phyloP scores from a whole-genome alignment of 1,140 invertebrate genomes.

The Gonioctena quinquepunctata region DNA sequence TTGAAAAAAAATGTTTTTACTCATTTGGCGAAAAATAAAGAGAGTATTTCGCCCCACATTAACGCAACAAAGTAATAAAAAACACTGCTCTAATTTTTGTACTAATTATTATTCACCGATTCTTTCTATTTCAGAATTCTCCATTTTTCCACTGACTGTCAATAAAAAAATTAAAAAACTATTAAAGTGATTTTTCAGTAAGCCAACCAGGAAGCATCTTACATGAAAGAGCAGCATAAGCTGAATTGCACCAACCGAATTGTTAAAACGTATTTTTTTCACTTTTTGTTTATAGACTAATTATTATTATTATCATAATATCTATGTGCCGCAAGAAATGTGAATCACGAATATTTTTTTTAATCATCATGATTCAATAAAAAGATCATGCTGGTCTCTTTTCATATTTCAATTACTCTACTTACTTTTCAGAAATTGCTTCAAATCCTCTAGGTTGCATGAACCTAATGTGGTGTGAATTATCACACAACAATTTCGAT shows the following conservation, averaged over 20 bases:
- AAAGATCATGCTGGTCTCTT: background rate
- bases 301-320: background rate
- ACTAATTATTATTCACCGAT: too few species aligned
- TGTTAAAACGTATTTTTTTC: background rate
- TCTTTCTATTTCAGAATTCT: too few species aligned
- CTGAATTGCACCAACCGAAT: background rate
- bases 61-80: too few species aligned
- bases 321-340: background rate
- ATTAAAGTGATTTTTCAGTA: too few species aligned
- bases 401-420: conserved; percentile 17
- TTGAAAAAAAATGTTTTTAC: too few species aligned
- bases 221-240: too few species aligned
- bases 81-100: too few species aligned
- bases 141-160: too few species aligned
- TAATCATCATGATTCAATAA: background rate
- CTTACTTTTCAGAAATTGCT: conserved; percentile 64
- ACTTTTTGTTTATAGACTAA: background rate
- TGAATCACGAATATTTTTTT: background rate
- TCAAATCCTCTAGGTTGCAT: conserved; percentile 75
- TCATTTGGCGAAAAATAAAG: too few species aligned
- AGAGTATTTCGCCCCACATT: too few species aligned
- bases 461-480: conserved; percentile 71
- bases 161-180: too few species aligned
- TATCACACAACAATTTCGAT: conserved; percentile 85
- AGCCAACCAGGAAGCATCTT: too few species aligned